Evolutionary conservation across 2,797 vertebrate species (phyloP), one percentile per base, ranked within the genome.

Genomic region (Danio aesculapii): DNA sequence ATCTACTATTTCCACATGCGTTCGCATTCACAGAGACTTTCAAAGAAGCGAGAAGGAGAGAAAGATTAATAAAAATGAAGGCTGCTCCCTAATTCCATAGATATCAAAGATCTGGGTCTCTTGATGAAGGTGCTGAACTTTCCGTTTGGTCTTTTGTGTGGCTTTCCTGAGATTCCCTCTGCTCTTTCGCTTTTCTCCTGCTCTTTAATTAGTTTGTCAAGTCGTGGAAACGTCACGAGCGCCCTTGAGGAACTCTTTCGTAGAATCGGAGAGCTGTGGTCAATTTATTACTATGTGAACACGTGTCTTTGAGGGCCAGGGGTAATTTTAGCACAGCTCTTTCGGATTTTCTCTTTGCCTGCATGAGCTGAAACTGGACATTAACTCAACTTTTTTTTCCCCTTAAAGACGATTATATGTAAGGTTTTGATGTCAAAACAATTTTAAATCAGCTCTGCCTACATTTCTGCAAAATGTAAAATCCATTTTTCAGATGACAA

Each of bases 141-240:
- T 63, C 44, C 39, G 16, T 68, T 68, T 64, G 30, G 8, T 71
- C 52, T 57, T 71, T 46, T 12, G 44, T 14, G 50, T 17, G 43
- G 19, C 21, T 67, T 74, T 64, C 55, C 76, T 69, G 52, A 79
- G 66, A 59, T 75, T 68, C 21, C 64, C 49, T 64, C 46, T 14
- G 11, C 69, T 81, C 44, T 30, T 6, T 73, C 19, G 1, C 3
- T 61, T 39, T 52, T 49, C 52, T 43, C 55, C 46, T 77, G 46
- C 53, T 57, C 59, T 82, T 55, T 78, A 85, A 85, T 87, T 84
- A 81, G 81, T 75, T 79, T 79, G 86, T 84, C 77, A 82, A 84
- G 53, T 81, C 14, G 66, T 63, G 57, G 75, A 77, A 71, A 68
- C 50, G 62, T 72, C 66, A 75, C 16, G 64, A 52, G 44, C 55